phyloP scores from a whole-genome alignment of 1,140 invertebrate species.

The Neotoxoptera formosana region DNA sequence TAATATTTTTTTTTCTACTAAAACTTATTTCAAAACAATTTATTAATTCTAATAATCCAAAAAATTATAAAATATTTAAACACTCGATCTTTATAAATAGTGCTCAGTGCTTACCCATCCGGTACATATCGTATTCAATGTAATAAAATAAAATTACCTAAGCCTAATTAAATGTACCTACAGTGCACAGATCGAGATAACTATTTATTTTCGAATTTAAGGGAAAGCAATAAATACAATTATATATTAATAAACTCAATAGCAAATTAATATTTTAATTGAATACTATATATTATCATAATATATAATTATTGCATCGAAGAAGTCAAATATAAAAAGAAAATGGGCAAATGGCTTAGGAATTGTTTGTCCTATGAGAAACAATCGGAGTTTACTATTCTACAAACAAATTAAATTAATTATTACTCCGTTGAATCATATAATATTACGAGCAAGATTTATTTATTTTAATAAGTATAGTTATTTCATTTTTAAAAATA shows the following conservation, averaged over 20 bases:
- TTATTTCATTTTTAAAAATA: neutral
- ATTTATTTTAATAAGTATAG: neutral
- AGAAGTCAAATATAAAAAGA: neutral
- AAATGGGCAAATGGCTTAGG: neutral
- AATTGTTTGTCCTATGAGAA: too few relatives aligned
- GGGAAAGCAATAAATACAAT: neutral
- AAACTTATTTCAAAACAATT: conserved; percentile 11
- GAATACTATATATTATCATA: too few relatives aligned
- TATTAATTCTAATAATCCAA: neutral
- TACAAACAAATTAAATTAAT: neutral
- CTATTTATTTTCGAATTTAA: neutral
- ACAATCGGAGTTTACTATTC: too few relatives aligned
- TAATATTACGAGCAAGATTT: neutral
- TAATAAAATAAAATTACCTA: neutral
- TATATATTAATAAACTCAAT: too few relatives aligned
- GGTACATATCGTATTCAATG: neutral
- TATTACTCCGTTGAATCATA: neutral
- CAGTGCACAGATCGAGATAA: neutral
- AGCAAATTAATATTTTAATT: too few relatives aligned
- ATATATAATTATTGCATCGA: too few relatives aligned
- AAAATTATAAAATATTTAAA: neutral
- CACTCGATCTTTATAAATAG: neutral
- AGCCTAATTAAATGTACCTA: neutral
- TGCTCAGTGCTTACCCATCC: neutral
- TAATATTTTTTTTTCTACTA: neutral